These are phyloP conservation scores for Alca torda DNA, from an alignment of 2,797 vertebrate species.

Conservation along the genomic window DNA sequence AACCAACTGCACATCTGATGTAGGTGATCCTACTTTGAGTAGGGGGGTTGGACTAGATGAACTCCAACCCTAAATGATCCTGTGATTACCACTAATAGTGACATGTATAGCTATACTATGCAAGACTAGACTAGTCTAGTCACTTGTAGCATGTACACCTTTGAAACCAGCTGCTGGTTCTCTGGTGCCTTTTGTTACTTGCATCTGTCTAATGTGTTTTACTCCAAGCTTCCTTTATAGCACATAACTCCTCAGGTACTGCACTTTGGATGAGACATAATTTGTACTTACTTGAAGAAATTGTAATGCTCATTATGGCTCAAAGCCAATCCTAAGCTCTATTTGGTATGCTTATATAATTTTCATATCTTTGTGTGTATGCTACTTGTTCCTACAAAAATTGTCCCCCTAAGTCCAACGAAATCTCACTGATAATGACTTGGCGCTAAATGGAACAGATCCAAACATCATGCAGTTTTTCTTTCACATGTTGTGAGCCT, in stretches of 20 bases:
- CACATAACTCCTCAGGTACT: background rate
- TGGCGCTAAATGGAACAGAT: conserved; percentile 48
- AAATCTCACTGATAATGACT: conserved; percentile 2
- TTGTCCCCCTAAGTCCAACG: conserved; percentile 17
- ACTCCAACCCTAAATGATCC: background rate
- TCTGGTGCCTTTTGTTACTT: background rate
- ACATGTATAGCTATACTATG: background rate
- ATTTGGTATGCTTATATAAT: background rate
- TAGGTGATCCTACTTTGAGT: background rate
- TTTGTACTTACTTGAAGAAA: conserved; percentile 23
- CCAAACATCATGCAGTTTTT: background rate
- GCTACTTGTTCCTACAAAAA: background rate
- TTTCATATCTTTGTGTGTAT: conserved; percentile 21
- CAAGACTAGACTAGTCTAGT: background rate
- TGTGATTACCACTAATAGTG: background rate
- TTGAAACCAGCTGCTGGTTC: background rate
- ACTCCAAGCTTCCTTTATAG: background rate
- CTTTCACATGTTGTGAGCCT: background rate
- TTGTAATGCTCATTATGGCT: background rate
- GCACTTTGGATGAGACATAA: background rate
- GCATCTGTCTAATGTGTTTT: background rate
- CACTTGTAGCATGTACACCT: background rate
- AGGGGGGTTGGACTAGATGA: background rate
- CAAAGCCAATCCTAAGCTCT: background rate
- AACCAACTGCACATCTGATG: background rate